Base-by-base conservation (phyloP, 2,113 vertebrate species). In the Cynocephalus volans region DNA sequence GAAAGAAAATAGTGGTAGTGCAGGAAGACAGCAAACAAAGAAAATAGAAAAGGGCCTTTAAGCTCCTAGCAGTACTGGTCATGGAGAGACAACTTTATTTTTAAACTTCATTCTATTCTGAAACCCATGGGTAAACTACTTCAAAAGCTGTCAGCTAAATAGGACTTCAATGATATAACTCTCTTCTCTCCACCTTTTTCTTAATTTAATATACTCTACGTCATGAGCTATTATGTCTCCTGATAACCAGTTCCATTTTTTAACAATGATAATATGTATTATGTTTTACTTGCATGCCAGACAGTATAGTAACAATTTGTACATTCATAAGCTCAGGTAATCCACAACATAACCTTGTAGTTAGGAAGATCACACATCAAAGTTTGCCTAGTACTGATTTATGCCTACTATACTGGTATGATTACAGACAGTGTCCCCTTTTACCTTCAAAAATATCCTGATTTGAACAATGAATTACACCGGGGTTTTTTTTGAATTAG, bases 1-100 rank as follows among this genome's bases (percentile, higher is more conserved):
- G 86, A 94, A 85, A 73, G 94, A 97, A 98, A 98, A 97, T 33
- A 86, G 91, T 65, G 88, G 77, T 96, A 54, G 67, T 96, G 93
- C 91, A 97, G 96, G 95, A 97, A 97, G 95, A 87, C 18, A 72
- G 88, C 91, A 90, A 90, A 72, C 77, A 94, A 91, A 92, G 73
- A 88, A 96, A 95, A 96, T 58, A 93, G 94, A 90, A 77, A 72
- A 96, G 80, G 41, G 31, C 93, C 90, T 95, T 80, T 14, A n/a
- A 92, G 81, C 33, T 88, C 52, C 85, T 52, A 64, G 31, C 58
- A 80, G 88, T 75, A 28, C 67, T 24, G 52, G 64, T 89, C 28
- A 77, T 28, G 36, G 95, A 81, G 72, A 75, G 85, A 75, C 69
- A 73, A 50, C 19, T 50, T 65, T 97, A 73, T 96, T 97, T 97